Conservation (phyloP, 2,797 vertebrate genomes). For the Dendrocincla fuliginosa region DNA sequence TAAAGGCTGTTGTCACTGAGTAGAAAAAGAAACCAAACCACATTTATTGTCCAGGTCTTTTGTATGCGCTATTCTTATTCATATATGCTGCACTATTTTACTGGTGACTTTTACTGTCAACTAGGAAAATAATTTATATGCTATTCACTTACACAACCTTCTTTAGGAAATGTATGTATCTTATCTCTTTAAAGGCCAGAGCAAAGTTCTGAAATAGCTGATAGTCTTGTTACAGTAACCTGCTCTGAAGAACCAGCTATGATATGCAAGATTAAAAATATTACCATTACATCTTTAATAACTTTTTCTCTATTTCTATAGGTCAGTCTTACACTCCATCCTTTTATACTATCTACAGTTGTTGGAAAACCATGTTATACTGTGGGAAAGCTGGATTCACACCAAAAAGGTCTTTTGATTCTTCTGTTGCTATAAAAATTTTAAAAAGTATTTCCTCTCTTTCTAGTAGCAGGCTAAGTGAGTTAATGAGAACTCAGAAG, state of each 20-base stretch:
- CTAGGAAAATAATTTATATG: background rate
- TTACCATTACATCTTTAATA: background rate
- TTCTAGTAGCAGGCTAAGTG: background rate
- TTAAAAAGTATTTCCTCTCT: background rate
- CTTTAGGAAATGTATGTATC: background rate
- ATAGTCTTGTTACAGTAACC: background rate
- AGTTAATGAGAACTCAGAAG: background rate
- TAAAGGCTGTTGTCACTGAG: background rate
- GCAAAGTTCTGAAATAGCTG: background rate
- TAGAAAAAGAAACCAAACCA: background rate
- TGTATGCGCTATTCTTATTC: background rate
- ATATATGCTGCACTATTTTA: background rate
- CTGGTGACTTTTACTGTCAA: background rate
- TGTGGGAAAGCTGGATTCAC: background rate
- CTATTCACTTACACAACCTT: background rate
- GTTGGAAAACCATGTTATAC: background rate
- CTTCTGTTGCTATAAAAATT: background rate
- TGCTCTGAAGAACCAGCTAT: background rate
- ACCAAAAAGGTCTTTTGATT: background rate
- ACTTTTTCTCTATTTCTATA: background rate
- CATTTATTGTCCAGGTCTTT: background rate
- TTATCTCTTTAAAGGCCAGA: background rate
- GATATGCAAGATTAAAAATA: background rate
- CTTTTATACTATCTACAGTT: background rate
- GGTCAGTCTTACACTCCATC: background rate